Conservation (phyloP, 1,140 invertebrate species). For the Drosophila mojavensis region DNA sequence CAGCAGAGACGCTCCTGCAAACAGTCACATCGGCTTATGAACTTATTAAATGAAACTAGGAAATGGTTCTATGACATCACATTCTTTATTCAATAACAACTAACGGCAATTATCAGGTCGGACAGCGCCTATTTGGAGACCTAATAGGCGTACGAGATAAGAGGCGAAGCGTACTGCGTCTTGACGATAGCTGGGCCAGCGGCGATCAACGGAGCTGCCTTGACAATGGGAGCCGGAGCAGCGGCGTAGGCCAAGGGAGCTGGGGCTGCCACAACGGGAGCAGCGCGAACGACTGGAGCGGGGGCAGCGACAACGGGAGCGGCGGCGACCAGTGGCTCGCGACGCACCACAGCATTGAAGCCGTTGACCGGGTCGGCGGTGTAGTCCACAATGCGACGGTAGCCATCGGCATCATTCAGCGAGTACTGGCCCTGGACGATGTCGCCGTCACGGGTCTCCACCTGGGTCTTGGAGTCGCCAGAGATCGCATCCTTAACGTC, state of each 20-base stretch:
- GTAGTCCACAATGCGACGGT: constrained; percentile 82
- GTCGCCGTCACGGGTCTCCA: constrained; percentile 84
- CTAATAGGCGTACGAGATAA: constrained; percentile 76
- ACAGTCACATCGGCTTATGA: no score
- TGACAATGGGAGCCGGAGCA: constrained; percentile 40
- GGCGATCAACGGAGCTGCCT: constrained; percentile 40
- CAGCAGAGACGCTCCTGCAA: no score
- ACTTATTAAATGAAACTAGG: neutral
- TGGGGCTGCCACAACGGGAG: constrained; percentile 37
- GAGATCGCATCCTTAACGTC: constrained; percentile 87
- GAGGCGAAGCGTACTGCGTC: constrained; percentile 75
- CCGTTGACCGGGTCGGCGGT: constrained; percentile 84
- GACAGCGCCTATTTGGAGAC: constrained; percentile 46
- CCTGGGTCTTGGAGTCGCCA: constrained; percentile 83
- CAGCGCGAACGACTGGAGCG: constrained; percentile 43
- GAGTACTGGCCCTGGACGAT: constrained; percentile 84
- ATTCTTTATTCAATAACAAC: constrained; percentile 81
- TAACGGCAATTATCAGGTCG: constrained; percentile 79
- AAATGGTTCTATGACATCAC: constrained; percentile 54
- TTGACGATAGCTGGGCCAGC: constrained; percentile 67
- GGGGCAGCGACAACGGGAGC: constrained; percentile 65
- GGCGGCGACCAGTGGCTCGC: constrained; percentile 78
- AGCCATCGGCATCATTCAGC: constrained; percentile 84
- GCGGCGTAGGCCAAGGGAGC: constrained; percentile 57
- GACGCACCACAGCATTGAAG: constrained; percentile 84